Evolutionary conservation across 92 coral and sea anemone species (phyloP), one percentile per base, ranked within the genome.

Genomic region (Ricordea florida): DNA sequence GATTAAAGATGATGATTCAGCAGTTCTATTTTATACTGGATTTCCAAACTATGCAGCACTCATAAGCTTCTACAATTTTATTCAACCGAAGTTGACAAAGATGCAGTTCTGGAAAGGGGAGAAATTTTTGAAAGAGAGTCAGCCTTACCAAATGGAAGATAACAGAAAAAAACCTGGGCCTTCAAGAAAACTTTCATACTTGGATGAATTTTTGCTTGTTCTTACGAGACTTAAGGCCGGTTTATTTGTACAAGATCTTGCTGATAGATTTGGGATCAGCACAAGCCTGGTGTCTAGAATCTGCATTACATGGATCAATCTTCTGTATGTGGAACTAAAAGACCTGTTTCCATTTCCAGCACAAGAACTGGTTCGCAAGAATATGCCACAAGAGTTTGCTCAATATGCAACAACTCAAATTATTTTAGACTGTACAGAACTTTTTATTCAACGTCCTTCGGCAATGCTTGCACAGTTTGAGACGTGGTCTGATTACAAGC

Each of bases 101-200:
- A 46, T 46, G 9, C 53, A 46, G 53, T 46, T 8, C 53, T 46
- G 69, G 80, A 57, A 47, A 38, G 73, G 82, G 9, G 73, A 14
- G 17, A 46, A 14, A 46, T 46, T 46, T 9, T 46, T 46, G 0
- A 18, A 17, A 46, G 53, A 46, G 53, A 46, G 53, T 15, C 53
- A 46, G 53, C 25, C 5, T 3, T 46, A 46, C 53, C 25, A 46
- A 46, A 6, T 46, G 53, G 22, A 46, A 0, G 20, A 46, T 52
- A 44, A 22, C 21, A 17, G 55, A 47, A 63, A 63, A 63, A 63
- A 63, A 27, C 71, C 70, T 9, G 71, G 71, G 11, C 71, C 71
- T 3, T 20, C 46, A 22, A 64, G 53, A 46, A 46, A 46, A 7
- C 53, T 46, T 15, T 46, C 26, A 47, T 47, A 18, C 55, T 14